phyloP scores from a whole-genome alignment of 64 coral and sea anemone genomes.

The Pachyseris speciosa region DNA sequence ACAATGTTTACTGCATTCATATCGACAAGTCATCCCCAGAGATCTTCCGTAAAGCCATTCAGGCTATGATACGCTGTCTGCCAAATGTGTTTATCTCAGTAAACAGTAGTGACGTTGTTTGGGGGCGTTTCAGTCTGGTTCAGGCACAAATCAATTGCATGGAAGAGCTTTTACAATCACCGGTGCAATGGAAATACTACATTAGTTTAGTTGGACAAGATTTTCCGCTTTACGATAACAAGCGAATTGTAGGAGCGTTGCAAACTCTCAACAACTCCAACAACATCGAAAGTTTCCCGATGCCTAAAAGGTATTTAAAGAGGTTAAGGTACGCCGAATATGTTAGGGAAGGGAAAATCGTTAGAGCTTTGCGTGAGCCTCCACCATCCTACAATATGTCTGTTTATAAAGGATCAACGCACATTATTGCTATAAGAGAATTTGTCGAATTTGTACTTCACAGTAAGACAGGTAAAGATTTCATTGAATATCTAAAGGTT shows the following conservation, averaged over 20 bases:
- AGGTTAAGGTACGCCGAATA: not conserved
- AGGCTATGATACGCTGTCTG: slow-evolving; percentile 12
- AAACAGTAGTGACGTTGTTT: slow-evolving; percentile 10
- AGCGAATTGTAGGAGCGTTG: not conserved
- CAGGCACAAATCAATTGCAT: slow-evolving; percentile 3
- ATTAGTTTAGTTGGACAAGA: slow-evolving; percentile 24
- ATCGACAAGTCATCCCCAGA: not conserved
- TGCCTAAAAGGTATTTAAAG: not conserved
- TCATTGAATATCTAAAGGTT: not conserved
- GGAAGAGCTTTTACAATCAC: not conserved
- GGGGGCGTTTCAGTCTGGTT: slow-evolving; percentile 3
- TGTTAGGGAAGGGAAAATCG: not conserved
- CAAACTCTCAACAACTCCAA: slow-evolving; percentile 24
- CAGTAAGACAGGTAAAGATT: not conserved
- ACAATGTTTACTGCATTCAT: slow-evolving; percentile 48
- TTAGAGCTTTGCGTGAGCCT: no score
- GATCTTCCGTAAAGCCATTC: not conserved
- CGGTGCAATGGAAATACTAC: slow-evolving; percentile 41
- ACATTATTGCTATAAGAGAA: not conserved
- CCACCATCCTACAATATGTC: slow-evolving; percentile 16
- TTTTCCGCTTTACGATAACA: slow-evolving; percentile 32
- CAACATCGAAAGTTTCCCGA: not conserved
- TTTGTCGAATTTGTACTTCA: slow-evolving; percentile 16
- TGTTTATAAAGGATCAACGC: not conserved
- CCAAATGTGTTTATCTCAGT: slow-evolving; percentile 41